phyloP scores from a whole-genome alignment of 2,888 invertebrate genomes.

The Theretra japonica region DNA sequence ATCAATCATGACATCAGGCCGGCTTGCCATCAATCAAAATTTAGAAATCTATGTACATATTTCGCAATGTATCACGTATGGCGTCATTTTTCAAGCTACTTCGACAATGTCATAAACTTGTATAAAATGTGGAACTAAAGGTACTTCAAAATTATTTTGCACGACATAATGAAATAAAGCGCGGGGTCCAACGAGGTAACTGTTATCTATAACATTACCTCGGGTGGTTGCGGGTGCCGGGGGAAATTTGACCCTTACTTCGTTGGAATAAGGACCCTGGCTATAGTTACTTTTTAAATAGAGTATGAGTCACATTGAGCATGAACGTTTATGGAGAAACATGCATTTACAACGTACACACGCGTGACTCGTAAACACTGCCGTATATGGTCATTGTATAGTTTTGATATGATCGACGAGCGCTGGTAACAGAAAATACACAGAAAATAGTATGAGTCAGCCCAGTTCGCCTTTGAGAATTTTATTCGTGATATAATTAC shows the following conservation, averaged over 20 bases:
- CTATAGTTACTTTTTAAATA: constrained; percentile 46
- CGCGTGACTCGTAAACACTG: constrained; percentile 59
- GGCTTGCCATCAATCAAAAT: constrained; percentile 17
- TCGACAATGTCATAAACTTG: neutral
- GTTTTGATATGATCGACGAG: constrained; percentile 54
- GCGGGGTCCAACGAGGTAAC: constrained; percentile 48
- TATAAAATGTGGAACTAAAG: too few species aligned
- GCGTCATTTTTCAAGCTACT: neutral
- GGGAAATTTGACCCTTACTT: constrained; percentile 36
- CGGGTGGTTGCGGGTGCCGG: constrained; percentile 29
- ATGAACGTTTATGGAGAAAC: constrained; percentile 58
- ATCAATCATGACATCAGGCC: constrained; percentile 25
- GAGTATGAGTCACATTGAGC: constrained; percentile 64
- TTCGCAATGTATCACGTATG: neutral
- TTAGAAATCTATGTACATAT: constrained; percentile 8
- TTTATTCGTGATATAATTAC: constrained; percentile 14
- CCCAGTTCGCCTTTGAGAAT: neutral
- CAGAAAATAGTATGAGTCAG: constrained; percentile 7
- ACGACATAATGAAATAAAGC: constrained; percentile 26
- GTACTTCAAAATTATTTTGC: neutral
- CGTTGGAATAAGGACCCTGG: constrained; percentile 45
- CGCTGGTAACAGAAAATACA: constrained; percentile 16
- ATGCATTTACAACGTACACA: constrained; percentile 54
- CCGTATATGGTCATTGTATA: constrained; percentile 69
- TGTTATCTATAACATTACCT: constrained; percentile 67